Evolutionary conservation across 2,113 vertebrate genomes (phyloP).

Genomic region (Percina caprodes): DNA sequence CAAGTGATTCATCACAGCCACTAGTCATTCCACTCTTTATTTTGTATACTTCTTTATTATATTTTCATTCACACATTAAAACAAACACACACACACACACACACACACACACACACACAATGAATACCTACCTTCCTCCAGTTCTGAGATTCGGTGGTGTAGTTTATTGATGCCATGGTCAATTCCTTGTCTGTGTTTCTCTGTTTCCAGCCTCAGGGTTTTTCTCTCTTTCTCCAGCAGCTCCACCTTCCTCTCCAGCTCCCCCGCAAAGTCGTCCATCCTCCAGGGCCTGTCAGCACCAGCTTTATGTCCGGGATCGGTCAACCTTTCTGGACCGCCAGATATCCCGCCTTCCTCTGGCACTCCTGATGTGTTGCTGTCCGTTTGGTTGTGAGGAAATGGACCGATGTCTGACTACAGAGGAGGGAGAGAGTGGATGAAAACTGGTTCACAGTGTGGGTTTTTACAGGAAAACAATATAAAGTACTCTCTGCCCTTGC

Average conservation of each 20-base stretch:
- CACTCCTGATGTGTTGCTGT: conserved; percentile 32
- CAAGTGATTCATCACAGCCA: conserved; percentile 11
- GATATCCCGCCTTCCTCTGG: conserved; percentile 45
- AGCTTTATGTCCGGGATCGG: conserved; percentile 50
- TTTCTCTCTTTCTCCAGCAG: conserved; percentile 92
- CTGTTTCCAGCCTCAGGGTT: conserved; percentile 82
- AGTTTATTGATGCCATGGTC: conserved; percentile 89
- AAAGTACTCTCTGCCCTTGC: background rate
- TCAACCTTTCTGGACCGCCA: conserved; percentile 47
- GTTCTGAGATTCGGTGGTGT: conserved; percentile 87
- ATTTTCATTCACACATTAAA: background rate
- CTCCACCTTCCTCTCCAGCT: conserved; percentile 92
- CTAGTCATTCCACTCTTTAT: background rate
- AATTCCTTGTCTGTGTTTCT: conserved; percentile 88
- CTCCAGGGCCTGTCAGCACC: conserved; percentile 77
- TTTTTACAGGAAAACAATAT: conserved; percentile 9
- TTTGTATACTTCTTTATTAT: background rate
- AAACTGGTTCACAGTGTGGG: conserved; percentile 14
- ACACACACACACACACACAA: too few species aligned
- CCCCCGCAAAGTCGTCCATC: conserved; percentile 92
- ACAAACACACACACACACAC: background rate
- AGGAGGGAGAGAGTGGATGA: conserved; percentile 27
- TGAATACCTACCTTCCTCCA: conserved; percentile 89
- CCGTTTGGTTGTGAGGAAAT: conserved; percentile 79
- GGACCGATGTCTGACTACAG: conserved; percentile 81